phyloP scores from a whole-genome alignment of 2,797 vertebrate genomes.

The Buceros bicornis region DNA sequence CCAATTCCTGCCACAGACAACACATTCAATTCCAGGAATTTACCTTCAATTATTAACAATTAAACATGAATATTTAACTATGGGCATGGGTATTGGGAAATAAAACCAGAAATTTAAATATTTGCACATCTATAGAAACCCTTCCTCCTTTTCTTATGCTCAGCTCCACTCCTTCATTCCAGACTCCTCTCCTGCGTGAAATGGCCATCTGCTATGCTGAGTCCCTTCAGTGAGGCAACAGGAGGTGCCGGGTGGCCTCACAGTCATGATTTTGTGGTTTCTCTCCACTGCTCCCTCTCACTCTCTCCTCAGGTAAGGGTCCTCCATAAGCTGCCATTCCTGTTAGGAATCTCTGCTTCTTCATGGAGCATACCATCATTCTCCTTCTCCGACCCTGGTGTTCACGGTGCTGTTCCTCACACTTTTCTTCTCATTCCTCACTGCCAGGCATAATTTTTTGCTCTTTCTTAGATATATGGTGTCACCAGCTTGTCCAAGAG shows the following conservation, averaged over 20 bases:
- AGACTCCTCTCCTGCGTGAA: not conserved
- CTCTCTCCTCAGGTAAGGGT: fast-evolving
- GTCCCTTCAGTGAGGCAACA: fast-evolving
- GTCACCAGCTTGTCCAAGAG: not conserved
- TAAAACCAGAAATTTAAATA: not conserved
- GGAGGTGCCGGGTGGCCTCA: fast-evolving
- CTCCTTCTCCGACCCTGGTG: not conserved
- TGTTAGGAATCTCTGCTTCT: not conserved
- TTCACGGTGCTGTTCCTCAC: not conserved
- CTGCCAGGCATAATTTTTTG: not conserved
- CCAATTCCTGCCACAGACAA: not conserved
- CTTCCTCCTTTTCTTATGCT: not conserved
- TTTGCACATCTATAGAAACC: not conserved
- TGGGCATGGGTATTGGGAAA: not conserved
- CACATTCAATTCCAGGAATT: not conserved
- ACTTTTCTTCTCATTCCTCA: not conserved
- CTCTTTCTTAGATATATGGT: not conserved
- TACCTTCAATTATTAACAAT: not conserved
- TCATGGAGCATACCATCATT: not conserved
- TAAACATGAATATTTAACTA: not conserved
- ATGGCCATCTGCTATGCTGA: no score
- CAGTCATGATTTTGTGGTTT: fast-evolving
- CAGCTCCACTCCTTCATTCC: not conserved
- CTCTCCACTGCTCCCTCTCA: not conserved
- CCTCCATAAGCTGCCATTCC: not conserved